Conservation (phyloP, 2,888 invertebrate species). For the Pocota personata region DNA sequence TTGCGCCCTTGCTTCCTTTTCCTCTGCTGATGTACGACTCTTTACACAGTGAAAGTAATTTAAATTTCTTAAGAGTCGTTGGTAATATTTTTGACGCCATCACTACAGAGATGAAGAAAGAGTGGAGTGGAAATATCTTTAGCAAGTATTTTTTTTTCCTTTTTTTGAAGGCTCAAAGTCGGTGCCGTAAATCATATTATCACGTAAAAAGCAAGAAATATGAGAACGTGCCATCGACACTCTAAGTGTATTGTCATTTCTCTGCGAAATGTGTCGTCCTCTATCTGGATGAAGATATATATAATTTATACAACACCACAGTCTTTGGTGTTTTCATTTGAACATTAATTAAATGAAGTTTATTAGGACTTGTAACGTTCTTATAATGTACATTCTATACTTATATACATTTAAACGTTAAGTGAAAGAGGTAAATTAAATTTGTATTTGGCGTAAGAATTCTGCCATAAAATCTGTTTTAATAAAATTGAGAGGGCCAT, state of each 20-base stretch:
- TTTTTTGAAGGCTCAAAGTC: slow-evolving; percentile 19
- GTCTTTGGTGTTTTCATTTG: slow-evolving; percentile 32
- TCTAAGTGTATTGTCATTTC: slow-evolving; percentile 44
- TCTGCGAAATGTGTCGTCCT: slow-evolving; percentile 20
- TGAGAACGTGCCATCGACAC: slow-evolving; percentile 50
- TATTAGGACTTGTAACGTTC: slow-evolving; percentile 24
- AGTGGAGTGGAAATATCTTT: background rate
- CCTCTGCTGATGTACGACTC: background rate
- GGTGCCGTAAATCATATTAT: slow-evolving; percentile 54
- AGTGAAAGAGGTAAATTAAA: slow-evolving; percentile 23
- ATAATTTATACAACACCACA: slow-evolving; percentile 15
- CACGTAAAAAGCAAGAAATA: slow-evolving; percentile 54
- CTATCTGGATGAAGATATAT: slow-evolving; percentile 1
- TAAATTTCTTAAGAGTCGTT: slow-evolving; percentile 27
- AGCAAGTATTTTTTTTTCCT: background rate
- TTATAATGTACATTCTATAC: background rate
- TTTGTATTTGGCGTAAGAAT: background rate
- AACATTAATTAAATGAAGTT: slow-evolving; percentile 38
- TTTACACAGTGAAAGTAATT: slow-evolving; percentile 18
- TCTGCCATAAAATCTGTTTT: background rate
- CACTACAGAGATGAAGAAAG: background rate
- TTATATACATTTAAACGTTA: background rate
- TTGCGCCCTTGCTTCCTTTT: background rate
- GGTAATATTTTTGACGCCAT: slow-evolving; percentile 22
- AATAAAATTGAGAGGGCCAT: background rate